Evolutionary conservation across 2,797 vertebrate genomes (phyloP).

Genomic region (Gallirallus australis): DNA sequence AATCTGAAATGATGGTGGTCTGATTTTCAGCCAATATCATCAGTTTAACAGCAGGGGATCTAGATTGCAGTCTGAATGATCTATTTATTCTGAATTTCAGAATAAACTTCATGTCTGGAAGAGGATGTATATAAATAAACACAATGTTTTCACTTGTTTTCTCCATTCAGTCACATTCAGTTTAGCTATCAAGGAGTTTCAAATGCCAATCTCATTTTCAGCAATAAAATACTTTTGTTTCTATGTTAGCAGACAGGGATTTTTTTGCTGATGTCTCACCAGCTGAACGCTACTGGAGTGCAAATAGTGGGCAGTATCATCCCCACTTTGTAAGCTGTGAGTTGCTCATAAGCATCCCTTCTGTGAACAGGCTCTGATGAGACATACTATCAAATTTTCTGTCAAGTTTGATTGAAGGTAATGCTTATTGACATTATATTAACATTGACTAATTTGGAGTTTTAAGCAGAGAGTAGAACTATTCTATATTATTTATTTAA

Average conservation of each 20-base stretch:
- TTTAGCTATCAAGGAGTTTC: not conserved
- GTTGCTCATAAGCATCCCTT: not conserved
- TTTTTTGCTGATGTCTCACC: not conserved
- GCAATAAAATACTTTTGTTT: not conserved
- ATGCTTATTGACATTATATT: conserved; percentile 14
- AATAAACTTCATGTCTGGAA: not conserved
- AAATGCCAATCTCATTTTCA: not conserved
- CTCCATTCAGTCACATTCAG: not conserved
- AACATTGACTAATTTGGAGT: conserved; percentile 1
- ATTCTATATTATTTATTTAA: not conserved
- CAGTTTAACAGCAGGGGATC: conserved; percentile 23
- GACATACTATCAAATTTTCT: not conserved
- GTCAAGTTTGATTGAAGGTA: not conserved
- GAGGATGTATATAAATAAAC: not conserved
- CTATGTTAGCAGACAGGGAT: not conserved
- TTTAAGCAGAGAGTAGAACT: not conserved
- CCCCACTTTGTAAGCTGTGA: not conserved
- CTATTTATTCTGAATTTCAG: conserved; percentile 37
- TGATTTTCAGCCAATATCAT: conserved; percentile 47
- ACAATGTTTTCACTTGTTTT: not conserved
- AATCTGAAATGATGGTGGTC: not conserved
- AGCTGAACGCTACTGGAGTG: not conserved
- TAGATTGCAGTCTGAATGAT: conserved; percentile 12
- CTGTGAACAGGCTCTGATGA: not conserved
- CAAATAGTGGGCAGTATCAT: not conserved